Conservation (phyloP, 1,140 invertebrate genomes). For the Caenorhabditis tropicalis region DNA sequence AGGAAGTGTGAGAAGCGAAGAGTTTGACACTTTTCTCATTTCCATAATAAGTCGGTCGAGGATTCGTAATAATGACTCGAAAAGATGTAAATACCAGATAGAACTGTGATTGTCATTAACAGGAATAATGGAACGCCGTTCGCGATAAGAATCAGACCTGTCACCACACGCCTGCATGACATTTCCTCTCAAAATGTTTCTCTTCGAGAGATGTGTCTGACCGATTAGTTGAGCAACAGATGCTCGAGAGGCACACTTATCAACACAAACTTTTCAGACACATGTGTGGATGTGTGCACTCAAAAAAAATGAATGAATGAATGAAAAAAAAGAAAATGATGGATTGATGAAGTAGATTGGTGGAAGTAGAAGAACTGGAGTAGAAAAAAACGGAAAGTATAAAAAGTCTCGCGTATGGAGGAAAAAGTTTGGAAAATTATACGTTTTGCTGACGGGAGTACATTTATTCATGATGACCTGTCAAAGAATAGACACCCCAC, state of each 20-base stretch:
- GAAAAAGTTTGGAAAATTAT: conserved; percentile 8
- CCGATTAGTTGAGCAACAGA: conserved; percentile 33
- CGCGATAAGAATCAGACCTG: conserved; percentile 27
- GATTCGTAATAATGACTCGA: neutral
- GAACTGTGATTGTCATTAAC: conserved; percentile 36
- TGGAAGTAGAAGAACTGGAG: neutral
- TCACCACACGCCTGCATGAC: neutral
- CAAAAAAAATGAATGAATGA: conserved; percentile 19
- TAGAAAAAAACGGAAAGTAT: neutral
- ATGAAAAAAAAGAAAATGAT: conserved; percentile 1
- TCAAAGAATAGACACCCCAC: neutral
- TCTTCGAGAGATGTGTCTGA: neutral
- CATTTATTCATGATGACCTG: conserved; percentile 25
- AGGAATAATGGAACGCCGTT: conserved; percentile 41
- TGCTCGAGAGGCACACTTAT: conserved; percentile 28
- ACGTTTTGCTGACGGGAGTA: conserved; percentile 34
- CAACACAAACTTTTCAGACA: neutral
- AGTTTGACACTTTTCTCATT: neutral
- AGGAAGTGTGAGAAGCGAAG: neutral
- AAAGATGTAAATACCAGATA: conserved; percentile 32
- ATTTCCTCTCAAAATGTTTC: neutral
- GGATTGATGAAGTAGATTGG: neutral
- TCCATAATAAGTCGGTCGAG: conserved; percentile 1
- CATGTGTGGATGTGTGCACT: neutral
- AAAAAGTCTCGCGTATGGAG: neutral